Conservation (phyloP, 2,888 invertebrate species). For the Gandaritis pyraliata region DNA sequence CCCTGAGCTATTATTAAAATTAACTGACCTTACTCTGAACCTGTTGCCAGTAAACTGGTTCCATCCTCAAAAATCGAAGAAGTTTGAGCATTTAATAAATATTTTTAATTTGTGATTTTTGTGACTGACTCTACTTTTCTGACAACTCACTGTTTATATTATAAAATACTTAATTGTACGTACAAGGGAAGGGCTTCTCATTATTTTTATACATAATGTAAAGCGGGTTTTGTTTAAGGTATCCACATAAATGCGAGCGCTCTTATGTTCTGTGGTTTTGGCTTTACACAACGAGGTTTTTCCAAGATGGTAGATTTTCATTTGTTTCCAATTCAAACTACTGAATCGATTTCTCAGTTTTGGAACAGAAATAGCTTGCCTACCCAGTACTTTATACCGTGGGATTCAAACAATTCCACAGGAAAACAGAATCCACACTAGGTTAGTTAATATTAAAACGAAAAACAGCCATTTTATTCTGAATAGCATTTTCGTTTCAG, state of each 20-base stretch:
- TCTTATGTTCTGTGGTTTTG: no score
- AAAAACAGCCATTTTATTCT: not conserved
- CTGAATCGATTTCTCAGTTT: no score
- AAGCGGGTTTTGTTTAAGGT: not conserved
- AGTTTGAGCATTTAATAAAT: no score
- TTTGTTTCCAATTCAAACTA: not conserved
- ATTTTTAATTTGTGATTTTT: not conserved
- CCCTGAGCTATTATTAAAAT: no score
- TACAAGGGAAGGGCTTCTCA: conserved; percentile 2
- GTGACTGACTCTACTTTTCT: conserved; percentile 10
- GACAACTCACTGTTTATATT: conserved; percentile 17
- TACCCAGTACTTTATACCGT: no score
- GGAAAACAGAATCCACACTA: not conserved
- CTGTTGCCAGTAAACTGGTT: no score
- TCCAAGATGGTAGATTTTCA: no score
- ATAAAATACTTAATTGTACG: not conserved
- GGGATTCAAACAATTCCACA: no score
- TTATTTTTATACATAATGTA: conserved; percentile 5
- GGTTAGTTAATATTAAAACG: not conserved
- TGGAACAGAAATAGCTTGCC: no score
- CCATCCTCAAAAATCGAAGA: no score
- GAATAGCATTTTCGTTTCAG: not conserved
- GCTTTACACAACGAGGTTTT: no score
- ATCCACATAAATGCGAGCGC: not conserved
- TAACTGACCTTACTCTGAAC: no score